Conservation (phyloP, 2,797 vertebrate genomes). For the Ispidina lecontei region DNA sequence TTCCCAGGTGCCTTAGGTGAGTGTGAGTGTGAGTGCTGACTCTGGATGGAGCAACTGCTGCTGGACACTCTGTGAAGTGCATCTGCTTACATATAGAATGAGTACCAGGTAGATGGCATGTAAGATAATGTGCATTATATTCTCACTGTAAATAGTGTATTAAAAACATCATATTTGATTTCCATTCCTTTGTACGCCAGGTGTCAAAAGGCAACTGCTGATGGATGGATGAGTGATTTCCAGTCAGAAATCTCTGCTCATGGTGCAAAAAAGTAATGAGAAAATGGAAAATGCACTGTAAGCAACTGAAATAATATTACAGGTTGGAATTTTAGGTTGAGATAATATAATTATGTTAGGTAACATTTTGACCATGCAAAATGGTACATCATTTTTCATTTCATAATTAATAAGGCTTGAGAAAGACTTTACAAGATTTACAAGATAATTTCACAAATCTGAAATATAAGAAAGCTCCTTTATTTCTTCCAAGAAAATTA, state of each 20-base stretch:
- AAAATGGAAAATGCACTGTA: not conserved
- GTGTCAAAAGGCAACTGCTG: not conserved
- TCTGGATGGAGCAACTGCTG: not conserved
- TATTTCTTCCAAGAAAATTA: not conserved
- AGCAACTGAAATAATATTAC: not conserved
- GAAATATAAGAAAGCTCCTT: not conserved
- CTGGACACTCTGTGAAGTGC: not conserved
- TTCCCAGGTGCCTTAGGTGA: fast-evolving
- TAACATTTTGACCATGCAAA: not conserved
- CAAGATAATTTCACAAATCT: not conserved
- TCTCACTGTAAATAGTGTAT: not conserved
- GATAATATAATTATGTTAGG: not conserved
- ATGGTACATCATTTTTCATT: not conserved
- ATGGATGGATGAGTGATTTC: not conserved
- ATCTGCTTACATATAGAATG: not conserved
- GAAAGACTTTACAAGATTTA: not conserved
- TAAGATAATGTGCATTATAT: not conserved
- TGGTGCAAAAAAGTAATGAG: not conserved
- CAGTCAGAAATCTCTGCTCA: not conserved
- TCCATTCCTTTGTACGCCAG: not conserved
- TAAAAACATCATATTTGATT: not conserved
- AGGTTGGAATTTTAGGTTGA: not conserved
- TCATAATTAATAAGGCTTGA: not conserved
- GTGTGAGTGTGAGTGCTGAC: not conserved
- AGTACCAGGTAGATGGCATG: not conserved